Evolutionary conservation across 1,140 invertebrate species (phyloP).

Genomic region (Harpegnathos saltator): DNA sequence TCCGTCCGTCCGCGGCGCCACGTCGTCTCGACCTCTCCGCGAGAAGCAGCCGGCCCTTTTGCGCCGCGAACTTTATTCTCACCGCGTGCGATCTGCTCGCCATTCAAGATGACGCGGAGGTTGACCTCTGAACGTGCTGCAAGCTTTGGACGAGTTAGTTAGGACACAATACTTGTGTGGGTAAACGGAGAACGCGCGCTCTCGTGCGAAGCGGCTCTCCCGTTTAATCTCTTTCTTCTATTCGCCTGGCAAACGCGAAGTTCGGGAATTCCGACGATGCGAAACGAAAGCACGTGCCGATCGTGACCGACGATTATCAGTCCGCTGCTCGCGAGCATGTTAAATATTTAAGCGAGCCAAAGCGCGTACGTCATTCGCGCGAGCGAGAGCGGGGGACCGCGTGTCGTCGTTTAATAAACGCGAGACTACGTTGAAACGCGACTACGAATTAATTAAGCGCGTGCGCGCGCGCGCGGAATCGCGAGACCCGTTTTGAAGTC

Average conservation of each 20-base stretch:
- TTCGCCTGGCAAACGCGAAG: background rate
- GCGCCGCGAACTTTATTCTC: too few relatives aligned
- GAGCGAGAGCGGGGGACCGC: constrained; percentile 6
- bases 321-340: constrained; percentile 8
- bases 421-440: constrained; percentile 15
- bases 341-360: constrained; percentile 52
- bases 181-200: too few relatives aligned
- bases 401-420: constrained; percentile 44
- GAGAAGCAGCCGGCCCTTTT: too few relatives aligned
- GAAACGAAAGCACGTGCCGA: constrained; percentile 5
- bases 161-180: too few relatives aligned
- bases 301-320: constrained; percentile 36
- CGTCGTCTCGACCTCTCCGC: too few relatives aligned
- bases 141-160: too few relatives aligned
- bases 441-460: constrained; percentile 46
- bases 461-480: background rate
- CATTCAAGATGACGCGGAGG: too few relatives aligned
- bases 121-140: too few relatives aligned
- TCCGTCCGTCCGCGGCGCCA: too few relatives aligned
- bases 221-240: too few relatives aligned
- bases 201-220: too few relatives aligned
- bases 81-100: too few relatives aligned
- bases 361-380: constrained; percentile 30
- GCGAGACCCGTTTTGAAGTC: background rate
- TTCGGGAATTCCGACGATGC: constrained; percentile 40